Evolutionary conservation across 1,140 invertebrate genomes (phyloP), one percentile per base, ranked within the genome.

Genomic region (Drosophila miranda): DNA sequence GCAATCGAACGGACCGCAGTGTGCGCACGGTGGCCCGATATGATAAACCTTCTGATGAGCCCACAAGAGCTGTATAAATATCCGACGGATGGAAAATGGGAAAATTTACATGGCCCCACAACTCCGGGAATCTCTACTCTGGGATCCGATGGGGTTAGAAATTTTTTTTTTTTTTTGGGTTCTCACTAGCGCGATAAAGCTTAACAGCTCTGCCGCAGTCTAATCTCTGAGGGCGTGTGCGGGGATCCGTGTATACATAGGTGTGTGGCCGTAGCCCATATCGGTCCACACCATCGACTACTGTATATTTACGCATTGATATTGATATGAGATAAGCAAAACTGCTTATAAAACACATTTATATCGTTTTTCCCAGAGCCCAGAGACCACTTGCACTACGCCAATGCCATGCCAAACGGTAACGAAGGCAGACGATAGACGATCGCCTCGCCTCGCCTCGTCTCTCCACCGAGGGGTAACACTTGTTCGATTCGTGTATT

Each of bases 281-380:
- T 84, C 82, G 74, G 68, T 38, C 41, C 60, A 68, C 67, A 67
- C 79, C 79, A 87, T 87, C 82, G 82, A 88, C 82, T 87, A 87
- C 82, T 87, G 82, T 87, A 87, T 87, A 87, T 87, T 87, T 87
- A 87, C 82, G 75, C 82, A 82, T 86, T 83, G 84, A 82, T 87
- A 87, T 86, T 87, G 82, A 82, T 87, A 82, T 82, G 82, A 77
- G 81, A 86, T 87, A 87, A 87, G 82, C 81, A 75, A 81, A 81
- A 82, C 69, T 82, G 83, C 82, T 87, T 87, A 87, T 87, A 87
- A 87, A 87, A 87, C 67, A 86, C 81, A 87, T 86, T 84, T 84
- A 87, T 84, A 86, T 86, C 74, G 81, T 86, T 86, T 77, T 84
- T 81, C 55, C 73, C 60, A 54, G 38, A 48, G 14, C 14, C n/a